Conservation (phyloP, 2,797 vertebrate species). For the Argentina silus region DNA sequence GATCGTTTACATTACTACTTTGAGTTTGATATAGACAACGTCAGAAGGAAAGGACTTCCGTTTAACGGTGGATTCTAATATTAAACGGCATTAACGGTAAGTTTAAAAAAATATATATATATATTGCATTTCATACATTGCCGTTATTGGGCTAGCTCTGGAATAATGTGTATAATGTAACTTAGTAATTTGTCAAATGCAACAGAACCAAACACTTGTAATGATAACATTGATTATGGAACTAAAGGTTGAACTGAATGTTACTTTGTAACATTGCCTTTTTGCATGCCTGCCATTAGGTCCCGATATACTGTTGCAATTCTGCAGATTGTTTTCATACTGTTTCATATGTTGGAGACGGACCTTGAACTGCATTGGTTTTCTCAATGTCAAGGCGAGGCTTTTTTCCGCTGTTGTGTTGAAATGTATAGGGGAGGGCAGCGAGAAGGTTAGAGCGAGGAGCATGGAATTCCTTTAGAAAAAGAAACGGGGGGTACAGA, state of each 20-base stretch:
- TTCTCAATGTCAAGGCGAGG: conserved; percentile 64
- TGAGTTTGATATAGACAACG: conserved; percentile 14
- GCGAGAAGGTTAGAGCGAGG: conserved; percentile 13
- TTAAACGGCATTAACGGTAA: no score
- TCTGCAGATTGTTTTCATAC: neutral
- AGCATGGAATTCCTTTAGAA: conserved; percentile 35
- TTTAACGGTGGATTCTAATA: no score
- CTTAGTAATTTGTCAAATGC: neutral
- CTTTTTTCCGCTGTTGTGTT: conserved; percentile 18
- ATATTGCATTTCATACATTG: conserved; percentile 11
- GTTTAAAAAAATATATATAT: no score
- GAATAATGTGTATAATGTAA: neutral
- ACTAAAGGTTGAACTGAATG: neutral
- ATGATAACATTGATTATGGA: neutral
- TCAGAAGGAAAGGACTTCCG: conserved; percentile 30
- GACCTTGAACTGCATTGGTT: conserved; percentile 29
- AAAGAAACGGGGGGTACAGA: conserved; percentile 21
- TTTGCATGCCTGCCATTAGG: neutral
- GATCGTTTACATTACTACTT: neutral
- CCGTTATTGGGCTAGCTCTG: neutral
- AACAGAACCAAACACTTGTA: neutral
- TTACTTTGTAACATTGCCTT: neutral
- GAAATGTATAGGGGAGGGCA: conserved; percentile 15
- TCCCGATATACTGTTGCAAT: neutral
- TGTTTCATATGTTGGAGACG: conserved; percentile 28